These are phyloP conservation scores for Ceratosolen solmsi DNA, from an alignment of 1,140 invertebrate species.

Conservation along the genomic window DNA sequence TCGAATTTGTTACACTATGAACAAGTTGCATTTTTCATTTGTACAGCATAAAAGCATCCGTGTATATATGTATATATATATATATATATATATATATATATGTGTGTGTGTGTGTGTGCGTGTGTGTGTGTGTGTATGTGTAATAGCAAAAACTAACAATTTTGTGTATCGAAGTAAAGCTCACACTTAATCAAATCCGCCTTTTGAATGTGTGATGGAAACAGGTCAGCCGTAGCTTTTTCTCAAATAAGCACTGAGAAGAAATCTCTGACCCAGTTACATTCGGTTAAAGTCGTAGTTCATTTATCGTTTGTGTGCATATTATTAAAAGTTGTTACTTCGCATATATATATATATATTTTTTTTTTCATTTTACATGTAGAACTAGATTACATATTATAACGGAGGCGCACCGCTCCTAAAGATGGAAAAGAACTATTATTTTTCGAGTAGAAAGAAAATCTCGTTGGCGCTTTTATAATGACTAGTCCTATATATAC, in stretches of 20 bases:
- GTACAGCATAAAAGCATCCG: too few species aligned
- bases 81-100: too few species aligned
- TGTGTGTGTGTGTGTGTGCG: too few species aligned
- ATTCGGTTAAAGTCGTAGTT: not conserved
- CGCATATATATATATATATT: not conserved
- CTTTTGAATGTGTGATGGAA: not conserved
- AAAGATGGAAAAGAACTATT: not conserved
- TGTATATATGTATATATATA: too few species aligned
- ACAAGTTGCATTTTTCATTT: too few species aligned
- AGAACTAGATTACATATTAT: not conserved
- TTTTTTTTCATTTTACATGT: not conserved
- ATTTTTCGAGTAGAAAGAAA: not conserved
- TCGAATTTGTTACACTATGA: not conserved
- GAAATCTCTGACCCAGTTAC: not conserved
- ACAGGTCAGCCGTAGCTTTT: conserved; percentile 4
- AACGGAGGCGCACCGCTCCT: not conserved
- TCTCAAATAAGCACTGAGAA: not conserved
- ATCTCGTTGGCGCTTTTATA: not conserved
- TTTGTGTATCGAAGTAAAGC: not conserved
- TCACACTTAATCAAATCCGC: not conserved
- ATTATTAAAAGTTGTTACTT: not conserved
- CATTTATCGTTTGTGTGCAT: not conserved
- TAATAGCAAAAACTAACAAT: not conserved
- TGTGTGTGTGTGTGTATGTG: too few species aligned
- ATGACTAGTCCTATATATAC: not conserved